phyloP scores from a whole-genome alignment of 1,140 invertebrate species.

The Dinoponera quadriceps region DNA sequence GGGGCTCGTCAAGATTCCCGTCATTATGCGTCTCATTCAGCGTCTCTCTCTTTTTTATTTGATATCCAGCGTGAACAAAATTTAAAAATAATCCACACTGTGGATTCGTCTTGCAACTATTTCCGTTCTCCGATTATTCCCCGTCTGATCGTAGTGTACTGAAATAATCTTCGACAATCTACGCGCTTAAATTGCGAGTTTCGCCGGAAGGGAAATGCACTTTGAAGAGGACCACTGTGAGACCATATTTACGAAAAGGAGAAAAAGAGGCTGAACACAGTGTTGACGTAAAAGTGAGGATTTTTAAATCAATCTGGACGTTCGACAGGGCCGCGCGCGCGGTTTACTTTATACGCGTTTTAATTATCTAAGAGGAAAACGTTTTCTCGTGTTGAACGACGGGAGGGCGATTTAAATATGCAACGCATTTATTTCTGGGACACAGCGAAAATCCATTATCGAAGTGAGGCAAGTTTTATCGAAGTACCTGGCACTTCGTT shows the following conservation, averaged over 20 bases:
- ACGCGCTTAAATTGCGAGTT: not conserved
- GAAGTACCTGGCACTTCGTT: conserved; percentile 39
- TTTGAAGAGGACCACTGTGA: no score
- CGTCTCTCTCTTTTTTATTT: not conserved
- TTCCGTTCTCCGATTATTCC: no score
- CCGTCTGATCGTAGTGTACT: not conserved
- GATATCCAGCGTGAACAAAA: conserved; percentile 39
- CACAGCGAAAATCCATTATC: conserved; percentile 59
- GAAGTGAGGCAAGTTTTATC: conserved; percentile 56
- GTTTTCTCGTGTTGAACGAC: not conserved
- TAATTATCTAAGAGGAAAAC: conserved; percentile 19
- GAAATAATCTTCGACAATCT: not conserved
- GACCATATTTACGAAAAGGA: no score
- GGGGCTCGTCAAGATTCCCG: conserved; percentile 57
- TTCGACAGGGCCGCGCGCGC: not conserved
- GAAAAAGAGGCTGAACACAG: not conserved
- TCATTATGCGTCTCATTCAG: conserved; percentile 51
- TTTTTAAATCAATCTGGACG: conserved; percentile 2
- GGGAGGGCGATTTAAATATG: conserved; percentile 41
- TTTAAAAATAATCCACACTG: conserved; percentile 11
- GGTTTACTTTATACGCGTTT: conserved; percentile 1
- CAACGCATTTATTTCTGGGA: conserved; percentile 45
- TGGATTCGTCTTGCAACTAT: not conserved
- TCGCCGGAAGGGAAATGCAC: not conserved
- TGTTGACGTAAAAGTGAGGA: not conserved